These are phyloP conservation scores for Corythornis leucogaster DNA, from an alignment of 2,797 vertebrate genomes.

Conservation along the genomic window DNA sequence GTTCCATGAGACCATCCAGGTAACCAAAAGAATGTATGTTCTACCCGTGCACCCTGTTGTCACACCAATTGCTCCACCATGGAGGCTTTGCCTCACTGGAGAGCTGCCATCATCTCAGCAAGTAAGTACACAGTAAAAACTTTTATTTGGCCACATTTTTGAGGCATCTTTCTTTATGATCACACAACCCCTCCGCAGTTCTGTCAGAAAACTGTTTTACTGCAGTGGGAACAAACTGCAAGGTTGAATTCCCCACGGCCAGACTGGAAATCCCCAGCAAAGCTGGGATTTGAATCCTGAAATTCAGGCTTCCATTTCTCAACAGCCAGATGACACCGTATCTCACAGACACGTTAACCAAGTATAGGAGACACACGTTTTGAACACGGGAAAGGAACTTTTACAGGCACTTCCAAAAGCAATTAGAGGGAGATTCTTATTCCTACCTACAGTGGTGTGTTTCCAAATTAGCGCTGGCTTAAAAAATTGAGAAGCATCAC, in stretches of 20 bases:
- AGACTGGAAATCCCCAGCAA: not conserved
- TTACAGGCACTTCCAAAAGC: not conserved
- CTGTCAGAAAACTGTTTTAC: not conserved
- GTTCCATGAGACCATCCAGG: not conserved
- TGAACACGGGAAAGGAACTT: not conserved
- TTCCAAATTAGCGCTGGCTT: not conserved
- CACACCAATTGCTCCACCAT: not conserved
- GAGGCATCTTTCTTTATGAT: not conserved
- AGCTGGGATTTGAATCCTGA: not conserved
- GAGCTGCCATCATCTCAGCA: not conserved
- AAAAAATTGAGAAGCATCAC: not conserved
- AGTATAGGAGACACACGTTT: not conserved
- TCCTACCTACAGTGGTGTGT: not conserved
- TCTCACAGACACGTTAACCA: not conserved
- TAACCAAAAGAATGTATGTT: not conserved
- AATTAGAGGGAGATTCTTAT: not conserved
- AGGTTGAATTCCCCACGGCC: not conserved
- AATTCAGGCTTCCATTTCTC: not conserved
- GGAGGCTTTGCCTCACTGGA: not conserved
- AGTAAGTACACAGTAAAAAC: not conserved
- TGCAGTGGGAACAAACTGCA: not conserved
- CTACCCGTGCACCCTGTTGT: fast-evolving
- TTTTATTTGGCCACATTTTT: not conserved
- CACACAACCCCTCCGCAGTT: not conserved
- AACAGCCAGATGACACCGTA: not conserved